Evolutionary conservation across 2,888 invertebrate genomes (phyloP).

Genomic region (Dione juno): DNA sequence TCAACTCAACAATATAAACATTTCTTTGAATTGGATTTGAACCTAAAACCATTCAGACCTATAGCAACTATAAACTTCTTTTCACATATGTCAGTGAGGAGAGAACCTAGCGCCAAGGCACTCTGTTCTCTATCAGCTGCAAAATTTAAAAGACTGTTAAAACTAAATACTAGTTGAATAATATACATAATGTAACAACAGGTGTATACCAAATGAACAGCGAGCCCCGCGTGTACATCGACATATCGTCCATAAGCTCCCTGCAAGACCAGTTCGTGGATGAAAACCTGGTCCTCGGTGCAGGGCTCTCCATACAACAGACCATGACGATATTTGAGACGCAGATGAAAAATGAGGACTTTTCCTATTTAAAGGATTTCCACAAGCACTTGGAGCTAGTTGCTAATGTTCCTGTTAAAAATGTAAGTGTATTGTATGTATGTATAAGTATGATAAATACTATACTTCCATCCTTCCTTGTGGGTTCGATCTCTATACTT

Average conservation of each 20-base stretch:
- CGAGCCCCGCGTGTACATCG: conserved; percentile 82
- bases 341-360: conserved; percentile 73
- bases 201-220: conserved; percentile 73
- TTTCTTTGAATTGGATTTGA: no score
- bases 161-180: no score
- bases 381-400: conserved; percentile 86
- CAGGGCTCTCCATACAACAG: conserved; percentile 82
- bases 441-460: neutral
- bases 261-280: conserved; percentile 67
- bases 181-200: no score
- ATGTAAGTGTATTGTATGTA: conserved; percentile 77
- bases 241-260: conserved; percentile 83
- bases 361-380: conserved; percentile 83
- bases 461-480: no score
- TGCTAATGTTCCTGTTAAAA: conserved; percentile 88
- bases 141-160: no score
- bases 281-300: conserved; percentile 82
- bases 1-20: no score
- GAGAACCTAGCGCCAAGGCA: no score
- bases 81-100: no score
- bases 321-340: conserved; percentile 76
- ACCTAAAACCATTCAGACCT: no score
- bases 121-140: no score
- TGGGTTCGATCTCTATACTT: no score
- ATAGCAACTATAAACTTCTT: no score